phyloP scores from a whole-genome alignment of 2,888 invertebrate species.

The Periphyllus acericola region DNA sequence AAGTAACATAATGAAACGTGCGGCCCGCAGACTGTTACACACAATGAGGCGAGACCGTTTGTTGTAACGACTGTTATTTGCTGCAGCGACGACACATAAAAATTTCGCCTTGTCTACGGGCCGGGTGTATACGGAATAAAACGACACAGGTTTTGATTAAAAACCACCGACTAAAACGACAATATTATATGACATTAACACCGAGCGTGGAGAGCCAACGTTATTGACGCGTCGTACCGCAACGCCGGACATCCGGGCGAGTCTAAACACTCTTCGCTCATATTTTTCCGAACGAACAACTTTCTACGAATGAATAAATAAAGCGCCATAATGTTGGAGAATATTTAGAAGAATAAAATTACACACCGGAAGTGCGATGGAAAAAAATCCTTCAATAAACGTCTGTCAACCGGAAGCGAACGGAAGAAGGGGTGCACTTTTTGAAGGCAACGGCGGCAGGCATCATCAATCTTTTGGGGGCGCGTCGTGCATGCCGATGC shows the following conservation, averaged over 20 bases:
- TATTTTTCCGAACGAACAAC: constrained; percentile 28
- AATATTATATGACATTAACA: constrained; percentile 36
- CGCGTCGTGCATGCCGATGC: constrained; percentile 35
- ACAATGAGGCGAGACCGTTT: constrained; percentile 2
- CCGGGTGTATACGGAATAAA: not conserved
- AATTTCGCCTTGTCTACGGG: not conserved
- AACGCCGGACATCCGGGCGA: constrained; percentile 46
- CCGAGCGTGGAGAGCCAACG: not conserved
- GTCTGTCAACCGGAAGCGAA: constrained; percentile 39
- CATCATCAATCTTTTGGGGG: constrained; percentile 50
- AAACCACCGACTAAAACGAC: constrained; percentile 27
- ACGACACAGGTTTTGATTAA: constrained; percentile 42
- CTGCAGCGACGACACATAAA: not conserved
- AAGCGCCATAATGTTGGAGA: not conserved
- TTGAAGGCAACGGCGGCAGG: not conserved
- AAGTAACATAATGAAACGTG: not conserved
- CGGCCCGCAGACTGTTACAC: constrained; percentile 31
- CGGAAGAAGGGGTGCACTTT: constrained; percentile 5
- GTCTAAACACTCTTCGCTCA: not conserved
- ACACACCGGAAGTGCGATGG: not conserved
- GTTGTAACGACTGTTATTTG: constrained; percentile 27
- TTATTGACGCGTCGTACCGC: constrained; percentile 41
- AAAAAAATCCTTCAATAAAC: constrained; percentile 42
- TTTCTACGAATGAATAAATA: constrained; percentile 19
- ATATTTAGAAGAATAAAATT: not conserved